A percentile compares a stretch with the other conserved stretches of the same genome.
Conservation (phyloP, 1,140 invertebrate genomes). For the Euura saliciscinereae region DNA sequence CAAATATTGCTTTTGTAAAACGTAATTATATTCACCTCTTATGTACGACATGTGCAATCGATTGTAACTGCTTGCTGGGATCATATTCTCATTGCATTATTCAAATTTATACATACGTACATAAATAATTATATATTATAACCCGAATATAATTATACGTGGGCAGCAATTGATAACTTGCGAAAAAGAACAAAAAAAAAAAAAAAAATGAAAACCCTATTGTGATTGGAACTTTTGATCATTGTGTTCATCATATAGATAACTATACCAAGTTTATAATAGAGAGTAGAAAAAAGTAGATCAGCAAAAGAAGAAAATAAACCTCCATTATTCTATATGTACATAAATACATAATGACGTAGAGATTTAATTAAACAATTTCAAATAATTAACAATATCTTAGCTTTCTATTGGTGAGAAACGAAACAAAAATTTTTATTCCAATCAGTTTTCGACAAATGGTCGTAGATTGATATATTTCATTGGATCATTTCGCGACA, state of each 20-base stretch:
- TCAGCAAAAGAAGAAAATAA: neutral
- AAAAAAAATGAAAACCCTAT: conserved; percentile 30
- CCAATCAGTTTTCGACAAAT: neutral
- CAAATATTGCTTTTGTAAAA: too few relatives aligned
- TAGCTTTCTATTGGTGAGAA: neutral
- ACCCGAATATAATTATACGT: neutral
- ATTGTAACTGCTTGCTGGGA: neutral
- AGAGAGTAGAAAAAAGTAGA: neutral
- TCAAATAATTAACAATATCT: too few relatives aligned
- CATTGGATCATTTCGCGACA: neutral
- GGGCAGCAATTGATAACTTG: neutral
- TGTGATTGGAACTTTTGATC: conserved; percentile 45
- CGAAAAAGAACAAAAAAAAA: neutral
- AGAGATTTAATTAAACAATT: neutral
- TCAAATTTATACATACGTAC: neutral
- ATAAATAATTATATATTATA: neutral
- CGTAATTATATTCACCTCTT: too few relatives aligned
- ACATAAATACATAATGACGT: neutral
- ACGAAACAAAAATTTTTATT: neutral
- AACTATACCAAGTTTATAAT: conserved; percentile 10
- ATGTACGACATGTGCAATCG: too few relatives aligned
- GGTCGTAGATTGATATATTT: neutral
- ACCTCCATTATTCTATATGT: neutral
- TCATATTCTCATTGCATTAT: neutral
- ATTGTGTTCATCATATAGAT: conserved; percentile 52